Conservation (phyloP, 2,113 vertebrate species). For the Austrofundulus limnaeus region DNA sequence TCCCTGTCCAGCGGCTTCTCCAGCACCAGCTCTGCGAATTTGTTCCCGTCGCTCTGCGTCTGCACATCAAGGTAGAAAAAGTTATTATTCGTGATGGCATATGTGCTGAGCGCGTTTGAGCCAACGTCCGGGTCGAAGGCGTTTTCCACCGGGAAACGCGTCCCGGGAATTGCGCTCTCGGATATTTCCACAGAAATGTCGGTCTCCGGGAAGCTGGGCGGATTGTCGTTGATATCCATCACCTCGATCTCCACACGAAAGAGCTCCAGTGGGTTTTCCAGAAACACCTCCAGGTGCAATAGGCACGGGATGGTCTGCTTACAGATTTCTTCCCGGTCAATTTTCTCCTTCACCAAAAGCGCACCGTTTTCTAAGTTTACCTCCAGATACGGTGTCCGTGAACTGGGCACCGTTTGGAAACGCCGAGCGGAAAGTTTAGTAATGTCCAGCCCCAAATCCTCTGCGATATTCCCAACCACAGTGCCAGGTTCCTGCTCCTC, state of each 20-base stretch:
- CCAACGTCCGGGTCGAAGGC: constrained; percentile 98
- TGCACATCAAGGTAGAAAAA: constrained; percentile 97
- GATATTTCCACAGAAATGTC: constrained; percentile 97
- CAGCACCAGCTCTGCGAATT: constrained; percentile 94
- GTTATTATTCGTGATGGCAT: constrained; percentile 94
- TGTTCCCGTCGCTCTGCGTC: constrained; percentile 94
- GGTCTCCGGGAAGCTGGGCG: constrained; percentile 90
- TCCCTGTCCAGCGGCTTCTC: constrained; percentile 94
- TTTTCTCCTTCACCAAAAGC: constrained; percentile 91
- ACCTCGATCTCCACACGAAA: constrained; percentile 97
- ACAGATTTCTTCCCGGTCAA: constrained; percentile 93
- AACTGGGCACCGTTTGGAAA: constrained; percentile 93
- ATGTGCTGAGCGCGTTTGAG: constrained; percentile 92
- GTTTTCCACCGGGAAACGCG: constrained; percentile 95
- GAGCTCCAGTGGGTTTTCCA: constrained; percentile 96
- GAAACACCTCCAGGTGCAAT: constrained; percentile 92
- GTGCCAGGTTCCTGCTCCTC: constrained; percentile 95
- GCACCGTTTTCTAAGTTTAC: constrained; percentile 94
- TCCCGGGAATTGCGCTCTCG: constrained; percentile 95
- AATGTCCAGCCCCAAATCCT: constrained; percentile 96
- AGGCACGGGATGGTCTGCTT: constrained; percentile 90
- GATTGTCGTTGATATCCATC: constrained; percentile 97
- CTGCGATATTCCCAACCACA: constrained; percentile 96
- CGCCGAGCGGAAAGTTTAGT: constrained; percentile 95
- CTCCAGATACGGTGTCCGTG: constrained; percentile 91